These are phyloP conservation scores for Nemotelus pantherinus DNA, from an alignment of 2,888 invertebrate genomes.

Conservation along the genomic window DNA sequence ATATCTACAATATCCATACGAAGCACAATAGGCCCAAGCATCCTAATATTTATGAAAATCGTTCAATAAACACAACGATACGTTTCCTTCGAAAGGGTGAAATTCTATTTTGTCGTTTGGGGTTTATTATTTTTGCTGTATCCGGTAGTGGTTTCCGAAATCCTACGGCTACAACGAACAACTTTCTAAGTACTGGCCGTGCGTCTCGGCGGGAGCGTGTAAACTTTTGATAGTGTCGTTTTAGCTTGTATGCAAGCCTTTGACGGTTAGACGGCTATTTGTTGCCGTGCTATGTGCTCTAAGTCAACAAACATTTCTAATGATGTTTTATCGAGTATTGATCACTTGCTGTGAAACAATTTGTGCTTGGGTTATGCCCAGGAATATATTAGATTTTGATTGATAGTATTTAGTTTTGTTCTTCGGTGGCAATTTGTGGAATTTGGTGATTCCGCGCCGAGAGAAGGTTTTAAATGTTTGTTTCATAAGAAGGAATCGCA, in stretches of 20 bases:
- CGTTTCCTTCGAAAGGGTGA: constrained; percentile 43
- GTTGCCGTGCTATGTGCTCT: constrained; percentile 10
- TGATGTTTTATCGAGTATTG: constrained; percentile 50
- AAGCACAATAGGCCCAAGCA: constrained; percentile 8
- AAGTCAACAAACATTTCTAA: constrained; percentile 49
- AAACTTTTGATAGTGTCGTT: background rate
- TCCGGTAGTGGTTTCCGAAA: constrained; percentile 36
- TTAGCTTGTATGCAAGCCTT: background rate
- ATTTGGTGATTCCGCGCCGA: too few species aligned
- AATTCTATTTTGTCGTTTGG: constrained; percentile 35
- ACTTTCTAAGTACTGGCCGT: too few species aligned
- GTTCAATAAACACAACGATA: constrained; percentile 31
- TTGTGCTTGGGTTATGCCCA: constrained; percentile 65
- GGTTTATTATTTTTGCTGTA: constrained; percentile 43
- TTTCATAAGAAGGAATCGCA: too few species aligned
- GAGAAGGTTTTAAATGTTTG: too few species aligned
- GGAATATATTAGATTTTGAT: constrained; percentile 62
- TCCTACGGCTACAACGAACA: background rate
- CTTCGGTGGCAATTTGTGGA: too few species aligned
- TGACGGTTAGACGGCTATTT: background rate
- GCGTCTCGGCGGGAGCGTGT: constrained; percentile 29
- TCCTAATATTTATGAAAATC: constrained; percentile 36
- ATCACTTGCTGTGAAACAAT: constrained; percentile 59
- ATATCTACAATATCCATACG: constrained; percentile 2
- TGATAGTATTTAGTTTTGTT: constrained; percentile 52